Base-by-base conservation (phyloP, 2,113 vertebrate genomes). In the Rhinopomastus cyanomelas region DNA sequence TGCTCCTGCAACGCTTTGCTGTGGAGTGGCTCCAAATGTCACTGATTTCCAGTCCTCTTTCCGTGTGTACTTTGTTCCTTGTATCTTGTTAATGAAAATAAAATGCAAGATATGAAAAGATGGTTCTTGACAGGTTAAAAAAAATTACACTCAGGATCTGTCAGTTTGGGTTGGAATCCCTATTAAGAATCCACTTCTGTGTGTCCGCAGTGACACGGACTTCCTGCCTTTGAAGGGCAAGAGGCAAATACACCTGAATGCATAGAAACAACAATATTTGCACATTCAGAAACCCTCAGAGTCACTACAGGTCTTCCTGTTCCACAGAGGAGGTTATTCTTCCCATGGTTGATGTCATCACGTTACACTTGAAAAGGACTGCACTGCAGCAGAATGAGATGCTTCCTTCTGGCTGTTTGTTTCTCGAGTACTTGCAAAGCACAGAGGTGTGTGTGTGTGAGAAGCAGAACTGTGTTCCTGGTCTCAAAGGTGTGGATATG, bases 81-180 rank as follows among this genome's bases (percentile, higher is more conserved):
- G 29, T 52, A 80, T 71, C 56, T 88, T 92, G 88, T 92, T 92
- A 85, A 92, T 77, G 88, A 82, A 88, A 85, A 73, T 77, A 88
- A 95, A 87, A 87, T 56, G 15, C n/a, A 77, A 82, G 91, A 84
- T 36, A 78, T 91, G 73, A 87, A 90, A 87, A 52, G 62, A 93
- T 93, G 23, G 36, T 32, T 92, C 78, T 71, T 93, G 92, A 92
- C 90, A 95, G 60, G 23, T 76, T 90, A 90, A 95, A 96, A 94
- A 92, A 93, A 94, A 87, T 88, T 87, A 39, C 74, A 77, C 57
- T 48, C 67, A 87, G 32, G 75, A 82, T 90, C 88, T 90, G 93
- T 96, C 94, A 82, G 71, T 90, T 90, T 95, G 84, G 71, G 34
- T 94, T 94, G 92, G 92, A 88, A 95, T 94, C 90, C 55, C 92